A percentile compares a stretch with the other conserved stretches of the same genome.
phyloP scores from a whole-genome alignment of 2,797 vertebrate species.

The Leuciscus waleckii region DNA sequence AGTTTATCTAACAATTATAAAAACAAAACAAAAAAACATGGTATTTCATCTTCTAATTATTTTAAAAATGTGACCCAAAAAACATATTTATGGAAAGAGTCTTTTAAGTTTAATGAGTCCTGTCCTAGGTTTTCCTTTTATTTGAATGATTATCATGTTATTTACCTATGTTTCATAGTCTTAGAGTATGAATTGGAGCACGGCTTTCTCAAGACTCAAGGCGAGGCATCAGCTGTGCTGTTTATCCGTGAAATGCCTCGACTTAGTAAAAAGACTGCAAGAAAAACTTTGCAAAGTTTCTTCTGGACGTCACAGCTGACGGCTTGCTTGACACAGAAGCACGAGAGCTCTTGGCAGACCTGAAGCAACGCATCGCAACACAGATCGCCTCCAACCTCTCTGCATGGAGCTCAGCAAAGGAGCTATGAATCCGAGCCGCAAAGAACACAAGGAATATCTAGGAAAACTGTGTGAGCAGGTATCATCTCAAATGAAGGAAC shows the following conservation, averaged over 20 bases:
- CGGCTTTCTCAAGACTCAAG: slow-evolving; percentile 69
- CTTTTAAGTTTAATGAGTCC: not conserved
- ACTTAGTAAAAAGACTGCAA: slow-evolving; percentile 67
- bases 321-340: slow-evolving; percentile 76
- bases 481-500: slow-evolving; percentile 76
- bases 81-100: not conserved
- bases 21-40: not conserved
- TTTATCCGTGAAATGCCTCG: slow-evolving; percentile 79
- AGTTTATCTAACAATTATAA: not conserved
- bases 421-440: slow-evolving; percentile 67
- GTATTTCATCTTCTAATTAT: not conserved
- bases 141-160: not conserved
- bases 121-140: not conserved
- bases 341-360: slow-evolving; percentile 71
- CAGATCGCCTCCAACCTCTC: slow-evolving; percentile 72
- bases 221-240: slow-evolving; percentile 63
- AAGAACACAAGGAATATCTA: slow-evolving; percentile 80
- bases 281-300: slow-evolving; percentile 66
- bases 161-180: slow-evolving; percentile 68
- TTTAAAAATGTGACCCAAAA: not conserved
- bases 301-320: slow-evolving; percentile 71
- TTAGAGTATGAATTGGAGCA: slow-evolving; percentile 79
- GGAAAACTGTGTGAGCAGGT: slow-evolving; percentile 79
- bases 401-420: slow-evolving; percentile 74
- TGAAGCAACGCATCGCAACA: slow-evolving; percentile 76